These are phyloP conservation scores for Abrostola tripartita DNA, from an alignment of 2,888 invertebrate species.

Conservation along the genomic window DNA sequence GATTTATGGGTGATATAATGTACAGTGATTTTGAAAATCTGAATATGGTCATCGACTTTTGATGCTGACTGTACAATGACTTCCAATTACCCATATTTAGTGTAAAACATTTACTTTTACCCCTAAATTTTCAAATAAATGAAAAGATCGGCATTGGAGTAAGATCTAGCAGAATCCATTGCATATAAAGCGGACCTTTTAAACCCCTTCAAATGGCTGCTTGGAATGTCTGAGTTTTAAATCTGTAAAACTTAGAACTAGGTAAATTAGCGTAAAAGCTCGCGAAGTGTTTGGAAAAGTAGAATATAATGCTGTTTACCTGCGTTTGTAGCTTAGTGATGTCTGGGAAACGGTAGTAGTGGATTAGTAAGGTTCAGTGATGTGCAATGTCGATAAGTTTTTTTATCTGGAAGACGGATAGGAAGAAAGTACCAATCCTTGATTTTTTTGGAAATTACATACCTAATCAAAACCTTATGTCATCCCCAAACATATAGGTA, in stretches of 20 bases:
- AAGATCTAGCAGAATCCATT: too few relatives aligned
- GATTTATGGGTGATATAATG: too few relatives aligned
- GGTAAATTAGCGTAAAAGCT: constrained; percentile 39
- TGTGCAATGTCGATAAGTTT: constrained; percentile 16
- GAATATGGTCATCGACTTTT: too few relatives aligned
- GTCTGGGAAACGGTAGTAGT: constrained; percentile 27
- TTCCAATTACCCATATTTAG: too few relatives aligned
- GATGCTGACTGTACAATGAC: too few relatives aligned
- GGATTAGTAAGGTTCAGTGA: constrained; percentile 21
- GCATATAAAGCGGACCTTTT: constrained; percentile 7
- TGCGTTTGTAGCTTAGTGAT: constrained; percentile 34
- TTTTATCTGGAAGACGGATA: not conserved
- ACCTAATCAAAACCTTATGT: too few relatives aligned
- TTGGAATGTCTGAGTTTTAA: constrained; percentile 11
- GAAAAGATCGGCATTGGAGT: too few relatives aligned
- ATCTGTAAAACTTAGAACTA: constrained; percentile 18
- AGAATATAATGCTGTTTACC: constrained; percentile 28
- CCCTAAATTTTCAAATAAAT: too few relatives aligned
- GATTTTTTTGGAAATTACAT: too few relatives aligned
- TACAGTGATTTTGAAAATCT: too few relatives aligned
- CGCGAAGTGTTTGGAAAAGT: constrained; percentile 27
- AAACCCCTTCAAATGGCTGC: constrained; percentile 24
- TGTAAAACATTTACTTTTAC: too few relatives aligned
- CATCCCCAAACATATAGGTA: too few relatives aligned
- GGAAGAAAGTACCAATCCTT: not conserved